Evolutionary conservation across 1,140 invertebrate genomes (phyloP).

Genomic region (Camponotus floridanus): DNA sequence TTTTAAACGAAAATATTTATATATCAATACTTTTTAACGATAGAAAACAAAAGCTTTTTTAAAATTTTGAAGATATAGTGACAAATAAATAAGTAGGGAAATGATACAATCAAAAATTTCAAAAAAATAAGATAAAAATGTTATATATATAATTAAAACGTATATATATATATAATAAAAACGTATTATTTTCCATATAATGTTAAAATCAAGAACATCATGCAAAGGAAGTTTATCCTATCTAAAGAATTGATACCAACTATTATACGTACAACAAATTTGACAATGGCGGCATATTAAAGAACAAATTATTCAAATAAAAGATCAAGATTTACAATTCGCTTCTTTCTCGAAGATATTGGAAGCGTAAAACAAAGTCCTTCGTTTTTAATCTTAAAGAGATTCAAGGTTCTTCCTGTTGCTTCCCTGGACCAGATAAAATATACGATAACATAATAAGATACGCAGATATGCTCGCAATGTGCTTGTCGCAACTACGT

Average conservation of each 20-base stretch:
- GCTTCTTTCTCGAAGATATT: neutral
- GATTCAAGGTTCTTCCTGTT: slow-evolving; percentile 49
- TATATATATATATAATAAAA: neutral
- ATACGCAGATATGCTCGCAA: neutral
- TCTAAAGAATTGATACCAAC: neutral
- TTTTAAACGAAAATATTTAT: neutral
- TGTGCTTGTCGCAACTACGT: neutral
- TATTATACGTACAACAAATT: neutral
- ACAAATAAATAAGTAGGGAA: neutral
- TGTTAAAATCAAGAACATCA: neutral
- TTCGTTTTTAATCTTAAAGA: slow-evolving; percentile 38
- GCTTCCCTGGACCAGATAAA: slow-evolving; percentile 16
- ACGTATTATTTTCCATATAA: neutral
- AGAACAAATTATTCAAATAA: slow-evolving; percentile 24
- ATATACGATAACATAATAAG: slow-evolving; percentile 31
- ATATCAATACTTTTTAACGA: neutral
- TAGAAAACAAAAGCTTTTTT: neutral
- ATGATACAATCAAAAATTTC: neutral
- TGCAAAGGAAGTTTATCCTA: neutral
- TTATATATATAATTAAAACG: neutral
- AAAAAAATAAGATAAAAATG: neutral
- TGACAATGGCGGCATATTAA: neutral
- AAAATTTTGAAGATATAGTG: slow-evolving; percentile 4
- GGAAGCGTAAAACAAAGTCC: neutral
- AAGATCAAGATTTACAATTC: neutral